Conservation (phyloP, 2,797 vertebrate genomes). For the Falco concolor region DNA sequence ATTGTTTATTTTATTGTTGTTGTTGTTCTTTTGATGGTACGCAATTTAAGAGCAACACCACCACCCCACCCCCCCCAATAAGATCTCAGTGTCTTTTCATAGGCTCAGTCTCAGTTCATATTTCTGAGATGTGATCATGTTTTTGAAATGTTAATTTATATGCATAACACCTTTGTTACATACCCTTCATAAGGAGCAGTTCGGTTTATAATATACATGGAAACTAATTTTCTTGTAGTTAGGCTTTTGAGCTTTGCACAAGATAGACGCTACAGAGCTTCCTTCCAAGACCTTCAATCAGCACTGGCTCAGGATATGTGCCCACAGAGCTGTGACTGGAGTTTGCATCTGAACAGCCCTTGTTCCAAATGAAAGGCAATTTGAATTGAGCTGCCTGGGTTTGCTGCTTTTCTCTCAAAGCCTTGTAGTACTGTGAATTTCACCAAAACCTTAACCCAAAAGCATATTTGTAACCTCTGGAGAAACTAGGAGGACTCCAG, state of each 20-base stretch:
- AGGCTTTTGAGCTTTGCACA: background rate
- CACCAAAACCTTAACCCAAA: background rate
- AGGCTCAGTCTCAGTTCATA: background rate
- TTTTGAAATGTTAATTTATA: conserved; percentile 30
- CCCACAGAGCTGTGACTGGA: background rate
- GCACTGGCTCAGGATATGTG: background rate
- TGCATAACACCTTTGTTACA: background rate
- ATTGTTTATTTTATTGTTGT: conserved; percentile 23
- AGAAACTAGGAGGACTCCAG: background rate
- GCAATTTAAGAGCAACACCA: background rate
- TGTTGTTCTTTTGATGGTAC: background rate
- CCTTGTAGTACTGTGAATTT: background rate
- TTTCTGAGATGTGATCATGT: background rate
- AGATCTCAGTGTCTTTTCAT: background rate
- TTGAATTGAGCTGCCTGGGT: background rate
- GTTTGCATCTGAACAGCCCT: background rate
- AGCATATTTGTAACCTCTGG: background rate
- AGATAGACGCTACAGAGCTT: background rate
- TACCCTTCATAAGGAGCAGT: background rate
- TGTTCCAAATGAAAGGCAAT: background rate
- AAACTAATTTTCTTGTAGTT: background rate
- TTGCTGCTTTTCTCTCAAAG: background rate
- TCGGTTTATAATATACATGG: background rate
- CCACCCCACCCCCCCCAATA: background rate
- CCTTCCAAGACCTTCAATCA: background rate